phyloP scores from a whole-genome alignment of 2,113 vertebrate species.

The Pterocles orientalis region DNA sequence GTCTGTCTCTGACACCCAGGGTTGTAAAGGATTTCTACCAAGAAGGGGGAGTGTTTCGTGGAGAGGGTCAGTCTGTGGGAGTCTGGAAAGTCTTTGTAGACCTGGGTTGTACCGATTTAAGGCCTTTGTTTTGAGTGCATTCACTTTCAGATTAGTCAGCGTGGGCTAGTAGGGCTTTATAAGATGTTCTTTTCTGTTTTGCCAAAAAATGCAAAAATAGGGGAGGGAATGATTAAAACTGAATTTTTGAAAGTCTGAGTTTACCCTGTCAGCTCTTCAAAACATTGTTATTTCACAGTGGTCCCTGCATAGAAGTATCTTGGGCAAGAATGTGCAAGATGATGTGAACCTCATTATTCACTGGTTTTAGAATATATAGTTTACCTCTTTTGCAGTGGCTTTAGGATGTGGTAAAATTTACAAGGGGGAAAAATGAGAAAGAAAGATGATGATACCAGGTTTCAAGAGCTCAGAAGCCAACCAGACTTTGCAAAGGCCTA shows the following conservation, averaged over 20 bases:
- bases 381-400: conserved; percentile 45
- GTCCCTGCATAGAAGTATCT: not conserved
- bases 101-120: not conserved
- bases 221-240: conserved; percentile 1
- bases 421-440: conserved; percentile 22
- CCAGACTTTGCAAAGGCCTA: conserved; percentile 55
- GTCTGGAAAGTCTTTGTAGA: not conserved
- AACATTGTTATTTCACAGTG: not conserved
- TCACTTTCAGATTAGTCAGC: conserved; percentile 9
- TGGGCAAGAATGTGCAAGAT: not conserved
- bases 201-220: conserved; percentile 2
- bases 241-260: not conserved
- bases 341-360: not conserved
- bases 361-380: conserved; percentile 12
- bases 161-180: not conserved
- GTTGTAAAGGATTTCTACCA: not conserved
- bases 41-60: not conserved
- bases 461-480: conserved; percentile 70
- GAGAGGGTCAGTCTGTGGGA: not conserved
- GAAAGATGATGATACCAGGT: not conserved
- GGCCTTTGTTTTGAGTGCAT: not conserved
- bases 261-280: not conserved
- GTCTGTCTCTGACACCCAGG: not conserved
- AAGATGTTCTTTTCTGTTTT: not conserved
- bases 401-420: conserved; percentile 67